Evolutionary conservation across 1,140 invertebrate species (phyloP).

Genomic region (Lepeophtheirus salmonis): DNA sequence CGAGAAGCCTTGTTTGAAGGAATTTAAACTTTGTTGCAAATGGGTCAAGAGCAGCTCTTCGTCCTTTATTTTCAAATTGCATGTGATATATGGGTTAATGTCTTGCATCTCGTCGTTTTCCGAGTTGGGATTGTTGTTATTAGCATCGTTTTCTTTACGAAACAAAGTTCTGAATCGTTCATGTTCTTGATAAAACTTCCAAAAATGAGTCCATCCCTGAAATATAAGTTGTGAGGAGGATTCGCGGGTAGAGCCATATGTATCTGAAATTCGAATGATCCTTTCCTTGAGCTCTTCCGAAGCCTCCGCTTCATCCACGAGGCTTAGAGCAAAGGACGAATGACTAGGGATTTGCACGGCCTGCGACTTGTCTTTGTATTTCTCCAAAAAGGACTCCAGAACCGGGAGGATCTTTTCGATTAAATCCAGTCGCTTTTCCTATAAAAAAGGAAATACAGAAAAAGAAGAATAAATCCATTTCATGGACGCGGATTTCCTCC

Average conservation of each 20-base stretch:
- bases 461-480: too few relatives aligned
- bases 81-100: neutral
- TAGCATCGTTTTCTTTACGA: too few relatives aligned
- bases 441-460: too few relatives aligned
- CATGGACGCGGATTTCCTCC: too few relatives aligned
- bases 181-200: neutral
- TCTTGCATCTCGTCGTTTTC: too few relatives aligned
- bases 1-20: neutral
- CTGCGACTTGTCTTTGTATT: neutral
- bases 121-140: too few relatives aligned
- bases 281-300: neutral
- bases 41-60: neutral
- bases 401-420: neutral
- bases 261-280: neutral
- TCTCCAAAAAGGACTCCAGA: neutral
- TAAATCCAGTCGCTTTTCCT: neutral
- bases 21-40: neutral
- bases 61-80: neutral
- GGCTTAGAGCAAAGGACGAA: neutral
- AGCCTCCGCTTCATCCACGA: neutral
- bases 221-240: neutral
- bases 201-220: neutral
- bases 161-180: neutral
- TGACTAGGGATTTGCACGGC: neutral
- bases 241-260: neutral